Evolutionary conservation across 2,113 vertebrate genomes (phyloP).

Genomic region (Platycercus adscitus): DNA sequence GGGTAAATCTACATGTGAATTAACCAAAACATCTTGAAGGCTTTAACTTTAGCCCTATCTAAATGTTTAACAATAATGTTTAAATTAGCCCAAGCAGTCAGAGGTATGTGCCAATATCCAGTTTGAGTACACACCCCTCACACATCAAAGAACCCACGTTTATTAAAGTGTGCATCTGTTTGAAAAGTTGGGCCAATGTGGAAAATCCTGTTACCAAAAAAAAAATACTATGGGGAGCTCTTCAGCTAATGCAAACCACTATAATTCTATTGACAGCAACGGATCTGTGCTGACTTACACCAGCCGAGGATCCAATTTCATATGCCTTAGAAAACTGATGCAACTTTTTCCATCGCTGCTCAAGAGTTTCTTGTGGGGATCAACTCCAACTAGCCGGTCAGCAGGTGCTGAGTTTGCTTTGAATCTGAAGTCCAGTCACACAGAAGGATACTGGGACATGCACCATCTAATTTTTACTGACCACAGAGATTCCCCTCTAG

Average conservation of each 20-base stretch:
- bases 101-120: not conserved
- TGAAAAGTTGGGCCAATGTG: not conserved
- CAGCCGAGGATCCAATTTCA: slow-evolving; percentile 37
- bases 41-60: not conserved
- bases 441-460: not conserved
- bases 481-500: not conserved
- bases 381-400: not conserved
- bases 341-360: not conserved
- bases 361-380: not conserved
- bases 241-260: slow-evolving; percentile 22
- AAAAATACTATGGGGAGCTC: not conserved
- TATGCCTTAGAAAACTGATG: slow-evolving; percentile 24
- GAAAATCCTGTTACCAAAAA: slow-evolving; percentile 7
- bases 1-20: not conserved
- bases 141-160: not conserved
- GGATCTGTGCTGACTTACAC: not conserved
- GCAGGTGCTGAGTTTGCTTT: not conserved
- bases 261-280: slow-evolving; percentile 28
- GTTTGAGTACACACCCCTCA: not conserved
- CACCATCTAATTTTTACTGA: slow-evolving; percentile 18
- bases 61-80: not conserved
- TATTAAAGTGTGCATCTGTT: slow-evolving; percentile 8
- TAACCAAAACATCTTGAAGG: not conserved
- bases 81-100: not conserved
- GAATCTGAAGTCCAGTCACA: not conserved